A percentile compares a stretch with the other conserved stretches of the same genome.
Evolutionary conservation across 2,888 invertebrate species (phyloP).

Genomic region (Xestia xanthographa): DNA sequence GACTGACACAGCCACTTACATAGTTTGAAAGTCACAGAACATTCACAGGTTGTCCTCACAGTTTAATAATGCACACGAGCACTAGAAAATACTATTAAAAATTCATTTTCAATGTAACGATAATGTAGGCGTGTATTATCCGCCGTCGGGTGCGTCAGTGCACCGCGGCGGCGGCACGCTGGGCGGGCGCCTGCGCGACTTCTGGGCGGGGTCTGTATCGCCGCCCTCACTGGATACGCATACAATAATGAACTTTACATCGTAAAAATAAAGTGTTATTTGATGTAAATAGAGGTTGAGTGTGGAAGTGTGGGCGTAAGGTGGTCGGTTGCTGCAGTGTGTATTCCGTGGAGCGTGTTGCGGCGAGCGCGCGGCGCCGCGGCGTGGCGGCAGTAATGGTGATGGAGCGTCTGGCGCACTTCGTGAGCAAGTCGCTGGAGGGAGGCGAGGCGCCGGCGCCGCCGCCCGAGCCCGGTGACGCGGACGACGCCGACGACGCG

Average conservation of each 20-base stretch:
- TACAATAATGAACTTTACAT: constrained; percentile 65
- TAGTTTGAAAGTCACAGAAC: constrained; percentile 47
- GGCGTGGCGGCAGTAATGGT: constrained; percentile 88
- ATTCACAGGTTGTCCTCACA: constrained; percentile 68
- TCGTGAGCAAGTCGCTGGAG: constrained; percentile 96
- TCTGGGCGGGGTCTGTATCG: constrained; percentile 80
- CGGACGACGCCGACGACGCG: constrained; percentile 82
- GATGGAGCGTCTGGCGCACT: constrained; percentile 97
- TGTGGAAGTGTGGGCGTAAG: constrained; percentile 80
- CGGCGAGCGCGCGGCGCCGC: constrained; percentile 83
- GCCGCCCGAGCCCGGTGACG: constrained; percentile 87
- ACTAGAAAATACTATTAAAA: constrained; percentile 83
- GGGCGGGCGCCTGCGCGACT: constrained; percentile 86
- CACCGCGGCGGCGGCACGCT: constrained; percentile 61
- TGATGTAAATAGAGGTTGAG: constrained; percentile 41
- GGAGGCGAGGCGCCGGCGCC: constrained; percentile 89
- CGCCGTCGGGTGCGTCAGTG: constrained; percentile 76
- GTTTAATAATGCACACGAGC: constrained; percentile 72
- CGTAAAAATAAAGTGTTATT: constrained; percentile 53
- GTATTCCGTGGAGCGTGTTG: constrained; percentile 82
- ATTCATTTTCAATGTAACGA: constrained; percentile 88
- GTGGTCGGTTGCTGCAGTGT: constrained; percentile 80
- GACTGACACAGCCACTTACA: constrained; percentile 14
- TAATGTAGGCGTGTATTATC: constrained; percentile 89
- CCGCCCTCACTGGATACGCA: constrained; percentile 75